These are phyloP conservation scores for Dermatemys mawii DNA, from an alignment of 2,113 vertebrate species.

Conservation along the genomic window DNA sequence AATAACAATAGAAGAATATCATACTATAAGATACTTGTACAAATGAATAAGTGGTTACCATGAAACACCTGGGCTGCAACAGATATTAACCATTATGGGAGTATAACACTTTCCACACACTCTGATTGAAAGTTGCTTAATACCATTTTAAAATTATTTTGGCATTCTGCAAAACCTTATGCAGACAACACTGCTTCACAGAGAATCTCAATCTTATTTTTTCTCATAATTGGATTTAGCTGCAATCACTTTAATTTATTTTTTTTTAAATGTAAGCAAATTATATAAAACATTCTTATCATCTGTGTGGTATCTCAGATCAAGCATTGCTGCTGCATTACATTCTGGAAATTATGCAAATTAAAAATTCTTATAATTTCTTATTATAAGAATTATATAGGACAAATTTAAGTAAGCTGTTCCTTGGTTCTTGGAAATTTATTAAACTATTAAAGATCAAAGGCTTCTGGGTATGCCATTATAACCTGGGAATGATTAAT, in stretches of 20 bases:
- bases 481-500: neutral
- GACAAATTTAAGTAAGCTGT: neutral
- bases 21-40: neutral
- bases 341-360: constrained; percentile 34
- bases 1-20: neutral
- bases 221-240: neutral
- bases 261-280: neutral
- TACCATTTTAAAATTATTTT: neutral
- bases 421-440: constrained; percentile 43
- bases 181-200: neutral
- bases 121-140: neutral
- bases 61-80: neutral
- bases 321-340: constrained; percentile 2
- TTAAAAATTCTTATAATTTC: neutral
- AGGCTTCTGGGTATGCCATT: neutral
- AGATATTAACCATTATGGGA: neutral
- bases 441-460: neutral
- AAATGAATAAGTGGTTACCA: rapidly evolving
- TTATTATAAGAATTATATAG: neutral
- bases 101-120: neutral
- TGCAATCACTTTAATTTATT: constrained; percentile 21
- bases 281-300: neutral
- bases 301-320: constrained; percentile 20
- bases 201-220: neutral
- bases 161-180: neutral